These are phyloP conservation scores for Argopecten irradians DNA, from an alignment of 1,140 invertebrate species.

Conservation along the genomic window DNA sequence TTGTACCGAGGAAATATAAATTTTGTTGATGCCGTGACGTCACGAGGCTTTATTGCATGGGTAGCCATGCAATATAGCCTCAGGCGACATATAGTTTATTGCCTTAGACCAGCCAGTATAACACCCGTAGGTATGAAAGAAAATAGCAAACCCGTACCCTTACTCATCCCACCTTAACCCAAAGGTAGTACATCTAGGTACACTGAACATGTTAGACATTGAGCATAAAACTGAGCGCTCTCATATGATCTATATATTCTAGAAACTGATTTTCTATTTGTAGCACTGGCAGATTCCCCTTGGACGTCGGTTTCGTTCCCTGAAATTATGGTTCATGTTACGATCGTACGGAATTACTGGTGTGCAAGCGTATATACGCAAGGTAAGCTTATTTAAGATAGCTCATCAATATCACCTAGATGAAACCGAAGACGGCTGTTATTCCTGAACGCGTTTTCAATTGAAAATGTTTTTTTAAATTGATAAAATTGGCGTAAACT, in stretches of 20 bases:
- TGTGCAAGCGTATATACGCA: constrained; percentile 87
- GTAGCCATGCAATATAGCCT: too few species aligned
- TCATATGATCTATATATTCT: neutral
- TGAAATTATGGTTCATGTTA: constrained; percentile 97
- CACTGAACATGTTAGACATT: neutral
- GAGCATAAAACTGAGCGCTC: neutral
- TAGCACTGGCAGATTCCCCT: constrained; percentile 96
- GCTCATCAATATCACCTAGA: neutral
- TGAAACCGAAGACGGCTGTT: neutral
- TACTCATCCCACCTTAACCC: neutral
- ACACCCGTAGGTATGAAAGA: too few species aligned
- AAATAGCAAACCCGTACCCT: too few species aligned
- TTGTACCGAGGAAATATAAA: too few species aligned
- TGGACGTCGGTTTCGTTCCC: constrained; percentile 90
- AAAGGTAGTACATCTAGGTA: neutral
- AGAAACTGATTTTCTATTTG: constrained; percentile 38
- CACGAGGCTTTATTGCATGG: too few species aligned
- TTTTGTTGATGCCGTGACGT: too few species aligned
- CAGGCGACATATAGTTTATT: too few species aligned
- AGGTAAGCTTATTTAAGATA: constrained; percentile 76
- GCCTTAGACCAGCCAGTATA: too few species aligned
- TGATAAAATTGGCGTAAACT: too few species aligned
- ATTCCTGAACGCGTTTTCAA: neutral
- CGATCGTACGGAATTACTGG: constrained; percentile 89
- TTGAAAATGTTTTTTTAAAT: neutral